Evolutionary conservation across 2,888 invertebrate genomes (phyloP).

Genomic region (Alloplasta piceator): DNA sequence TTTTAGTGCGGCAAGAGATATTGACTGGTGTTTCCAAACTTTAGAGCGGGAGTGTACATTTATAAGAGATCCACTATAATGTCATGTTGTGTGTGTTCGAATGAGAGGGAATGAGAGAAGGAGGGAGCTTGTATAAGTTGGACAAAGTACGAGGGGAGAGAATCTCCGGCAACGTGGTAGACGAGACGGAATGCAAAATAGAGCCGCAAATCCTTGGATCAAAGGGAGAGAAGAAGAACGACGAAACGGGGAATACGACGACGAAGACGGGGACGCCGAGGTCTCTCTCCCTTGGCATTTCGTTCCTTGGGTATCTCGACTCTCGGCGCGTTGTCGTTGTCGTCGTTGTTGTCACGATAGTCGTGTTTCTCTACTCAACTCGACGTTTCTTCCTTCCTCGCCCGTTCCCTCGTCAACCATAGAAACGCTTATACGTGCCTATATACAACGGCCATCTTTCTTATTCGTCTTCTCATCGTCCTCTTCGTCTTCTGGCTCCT

Average conservation of each 20-base stretch:
- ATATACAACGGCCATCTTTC: conserved; percentile 33
- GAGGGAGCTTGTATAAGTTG: conserved; percentile 60
- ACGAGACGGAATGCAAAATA: conserved; percentile 81
- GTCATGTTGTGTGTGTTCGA: conserved; percentile 41
- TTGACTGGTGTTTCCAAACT: too few species aligned
- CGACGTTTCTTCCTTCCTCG: conserved; percentile 57
- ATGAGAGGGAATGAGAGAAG: conserved; percentile 62
- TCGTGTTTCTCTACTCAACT: conserved; percentile 59
- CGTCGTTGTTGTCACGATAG: conserved; percentile 68
- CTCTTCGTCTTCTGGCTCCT: too few species aligned
- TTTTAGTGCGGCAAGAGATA: too few species aligned
- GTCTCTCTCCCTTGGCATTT: conserved; percentile 75
- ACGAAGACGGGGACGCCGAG: conserved; percentile 64
- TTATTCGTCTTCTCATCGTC: conserved; percentile 31
- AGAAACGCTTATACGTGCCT: not conserved
- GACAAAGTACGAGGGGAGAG: conserved; percentile 63
- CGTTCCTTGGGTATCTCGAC: conserved; percentile 64
- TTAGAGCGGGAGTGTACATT: too few species aligned
- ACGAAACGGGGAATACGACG: conserved; percentile 63
- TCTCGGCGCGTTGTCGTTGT: conserved; percentile 58
- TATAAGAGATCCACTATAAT: conserved; percentile 27
- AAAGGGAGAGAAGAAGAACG: conserved; percentile 75
- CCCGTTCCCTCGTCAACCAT: conserved; percentile 29
- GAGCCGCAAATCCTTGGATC: conserved; percentile 78
- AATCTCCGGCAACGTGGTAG: conserved; percentile 68